Base-by-base conservation (phyloP, 37 sponge, comb jelly and placozoan genomes). In the Dysidea cf. avara region DNA sequence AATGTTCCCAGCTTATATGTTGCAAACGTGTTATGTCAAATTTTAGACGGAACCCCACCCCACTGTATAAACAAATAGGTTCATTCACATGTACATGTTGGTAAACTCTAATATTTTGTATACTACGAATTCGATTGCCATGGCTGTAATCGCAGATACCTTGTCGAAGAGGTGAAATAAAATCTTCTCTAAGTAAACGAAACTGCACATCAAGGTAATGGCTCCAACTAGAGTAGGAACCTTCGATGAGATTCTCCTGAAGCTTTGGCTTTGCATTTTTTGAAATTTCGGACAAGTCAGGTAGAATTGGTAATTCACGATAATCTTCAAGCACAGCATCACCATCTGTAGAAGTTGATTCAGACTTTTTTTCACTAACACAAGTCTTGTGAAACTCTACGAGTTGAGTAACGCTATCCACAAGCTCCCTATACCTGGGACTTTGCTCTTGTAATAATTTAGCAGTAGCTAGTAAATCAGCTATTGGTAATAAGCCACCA, bases 141-240 rank as follows among this genome's bases (percentile, higher is more conserved):
- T 60, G 35, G 12, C 51, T 1, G 31, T 68, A 78, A 2, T 43
- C 38, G 26, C 47, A 20, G 12, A 94, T 76, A 28, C 90, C 91
- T 35, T 72, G 54, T 53, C 95, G 80, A 9, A 94, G 72, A 50
- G 95, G 91, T 4, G 33, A 57, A 21, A 94, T 53, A 62, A 94
- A 90, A 47, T 94, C 95, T 72, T 94, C 95, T 20, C 95, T 69
- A 2, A 94, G n/a, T n/a, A n/a, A n/a, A n/a, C n/a, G n/a, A n/a
- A n/a, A n/a, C n/a, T n/a, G n/a, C n/a, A n/a, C n/a, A 53, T 90
- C 87, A 22, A 90, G 69, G 61, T 90, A 94, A 28, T 90, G 83
- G 17, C 83, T 58, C 82, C 86, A 86, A 61, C 79, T 59, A 0
- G 36, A 28, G 48, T 88, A 94, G 31, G 31, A 58, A 29, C 87